Evolutionary conservation across 2,888 invertebrate genomes (phyloP), one percentile per base, ranked within the genome.

Genomic region (Dromius quadrimaculatus): DNA sequence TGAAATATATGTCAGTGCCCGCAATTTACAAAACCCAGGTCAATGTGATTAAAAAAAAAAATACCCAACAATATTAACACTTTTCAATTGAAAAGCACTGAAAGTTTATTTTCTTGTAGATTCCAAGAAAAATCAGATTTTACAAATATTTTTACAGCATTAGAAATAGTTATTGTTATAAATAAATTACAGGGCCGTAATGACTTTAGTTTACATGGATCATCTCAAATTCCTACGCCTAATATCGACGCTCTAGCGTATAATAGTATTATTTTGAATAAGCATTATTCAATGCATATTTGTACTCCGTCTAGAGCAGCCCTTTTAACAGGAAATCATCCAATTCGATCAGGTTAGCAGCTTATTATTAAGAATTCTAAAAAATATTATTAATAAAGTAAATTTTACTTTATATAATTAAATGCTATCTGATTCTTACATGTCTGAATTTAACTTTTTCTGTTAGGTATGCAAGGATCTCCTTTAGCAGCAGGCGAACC

Each of bases 201-300:
- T 78, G 96, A 96, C 81, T 91, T 95, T 11, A 90, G 95, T 62
- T 94, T 93, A 78, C 95, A 94, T 76, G 96, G 96, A 0, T 92
- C 92, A 0, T 86, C 90, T 74, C 92, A 95, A 83, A 93, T 95
- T 75, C 87, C 91, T 32, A 97, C 96, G 0, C 95, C 95, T 0
- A 96, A 97, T 79, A 91, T 97, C 62, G 97, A 97, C 81, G 89
- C 92, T 0, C 78, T 97, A 71, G 96, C 91, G 0, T 92, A 91
- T 78, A 89, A 91, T 77, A 94, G 96, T 0, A 87, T 94, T 2
- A 90, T 95, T 68, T 83, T 97, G 15, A 92, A 95, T 79, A 90
- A 90, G 76, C 92, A 93, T 78, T 97, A 97, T 79, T 92, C 92
- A 0, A 89, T 92, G 74, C 91, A 94, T 0, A 88, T 94, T 54